phyloP scores from a whole-genome alignment of 2,113 vertebrate genomes.

The Panthera leo region DNA sequence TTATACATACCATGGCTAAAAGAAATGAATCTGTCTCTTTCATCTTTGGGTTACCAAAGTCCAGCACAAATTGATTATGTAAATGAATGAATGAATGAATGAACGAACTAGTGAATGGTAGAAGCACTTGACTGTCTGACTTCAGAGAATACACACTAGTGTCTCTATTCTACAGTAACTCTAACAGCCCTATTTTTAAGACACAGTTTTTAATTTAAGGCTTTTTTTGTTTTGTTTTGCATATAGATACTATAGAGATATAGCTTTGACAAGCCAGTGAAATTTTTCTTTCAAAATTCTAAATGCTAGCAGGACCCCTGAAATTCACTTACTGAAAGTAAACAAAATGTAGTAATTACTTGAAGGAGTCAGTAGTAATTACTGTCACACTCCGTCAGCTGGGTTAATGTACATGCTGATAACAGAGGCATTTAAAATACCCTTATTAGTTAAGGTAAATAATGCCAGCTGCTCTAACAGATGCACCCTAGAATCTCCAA shows the following conservation, averaged over 20 bases:
- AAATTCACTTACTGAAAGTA: conserved; percentile 6
- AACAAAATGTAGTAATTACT: neutral
- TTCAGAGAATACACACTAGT: neutral
- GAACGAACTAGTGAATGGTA: neutral
- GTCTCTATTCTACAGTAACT: neutral
- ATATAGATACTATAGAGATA: neutral
- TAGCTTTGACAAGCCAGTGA: neutral
- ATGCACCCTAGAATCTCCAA: neutral
- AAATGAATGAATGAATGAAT: neutral
- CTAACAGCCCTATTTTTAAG: neutral
- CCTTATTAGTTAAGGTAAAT: neutral
- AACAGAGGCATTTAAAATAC: neutral
- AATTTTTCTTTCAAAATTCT: neutral
- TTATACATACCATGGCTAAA: neutral
- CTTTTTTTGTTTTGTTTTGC: neutral
- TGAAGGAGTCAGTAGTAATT: neutral
- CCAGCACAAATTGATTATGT: neutral
- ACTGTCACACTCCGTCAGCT: neutral
- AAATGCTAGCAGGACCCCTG: neutral
- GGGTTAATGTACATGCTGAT: neutral
- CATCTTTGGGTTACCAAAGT: conserved; percentile 8
- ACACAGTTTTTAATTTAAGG: neutral
- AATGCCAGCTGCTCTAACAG: neutral
- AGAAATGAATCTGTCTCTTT: neutral
- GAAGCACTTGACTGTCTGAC: neutral